Evolutionary conservation across 2,797 vertebrate genomes (phyloP).

Genomic region (Phaenicophaeus curvirostris): DNA sequence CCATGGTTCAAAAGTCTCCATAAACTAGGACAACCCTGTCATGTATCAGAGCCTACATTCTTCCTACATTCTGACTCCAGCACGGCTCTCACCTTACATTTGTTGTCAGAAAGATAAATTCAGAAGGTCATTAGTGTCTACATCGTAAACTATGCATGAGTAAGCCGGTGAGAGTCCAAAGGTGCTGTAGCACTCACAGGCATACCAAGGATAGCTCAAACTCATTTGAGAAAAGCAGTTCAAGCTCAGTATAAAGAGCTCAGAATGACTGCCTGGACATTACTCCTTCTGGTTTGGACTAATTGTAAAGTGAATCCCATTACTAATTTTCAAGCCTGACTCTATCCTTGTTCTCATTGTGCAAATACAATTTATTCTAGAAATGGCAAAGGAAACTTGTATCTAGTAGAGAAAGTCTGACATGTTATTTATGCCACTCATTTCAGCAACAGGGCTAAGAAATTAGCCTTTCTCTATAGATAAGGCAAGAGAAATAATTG

Average conservation of each 20-base stretch:
- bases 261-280: not conserved
- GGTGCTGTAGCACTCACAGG: not conserved
- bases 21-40: not conserved
- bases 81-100: not conserved
- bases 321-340: not conserved
- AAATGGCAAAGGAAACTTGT: not conserved
- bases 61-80: not conserved
- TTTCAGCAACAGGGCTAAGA: not conserved
- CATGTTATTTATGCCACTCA: not conserved
- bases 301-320: not conserved
- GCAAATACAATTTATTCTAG: not conserved
- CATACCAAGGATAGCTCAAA: not conserved
- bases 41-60: rapidly evolving
- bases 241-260: not conserved
- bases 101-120: not conserved
- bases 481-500: not conserved
- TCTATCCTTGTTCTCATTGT: not conserved
- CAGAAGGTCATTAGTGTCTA: not conserved
- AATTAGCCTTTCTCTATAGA: not conserved
- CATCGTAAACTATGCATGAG: not conserved
- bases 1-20: not conserved
- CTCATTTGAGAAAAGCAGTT: not conserved
- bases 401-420: not conserved
- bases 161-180: slow-evolving; percentile 37
- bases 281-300: not conserved